These are phyloP conservation scores for Drosophila paracracens DNA, from an alignment of 2,888 invertebrate species.

Conservation along the genomic window DNA sequence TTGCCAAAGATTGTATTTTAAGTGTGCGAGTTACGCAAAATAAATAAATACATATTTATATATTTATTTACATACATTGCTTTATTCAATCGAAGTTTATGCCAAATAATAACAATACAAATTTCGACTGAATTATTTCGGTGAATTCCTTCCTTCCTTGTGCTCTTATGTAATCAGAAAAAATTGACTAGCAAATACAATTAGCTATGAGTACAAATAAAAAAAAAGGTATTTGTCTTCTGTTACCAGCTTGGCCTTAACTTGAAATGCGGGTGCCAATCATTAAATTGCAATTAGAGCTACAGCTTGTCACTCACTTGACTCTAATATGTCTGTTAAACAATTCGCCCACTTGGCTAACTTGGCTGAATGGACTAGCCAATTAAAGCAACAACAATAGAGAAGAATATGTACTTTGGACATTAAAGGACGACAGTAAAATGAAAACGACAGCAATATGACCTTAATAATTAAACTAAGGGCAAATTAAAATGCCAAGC, in stretches of 20 bases:
- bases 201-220: not conserved
- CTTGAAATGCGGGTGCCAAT: conserved; percentile 40
- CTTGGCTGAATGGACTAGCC: conserved; percentile 37
- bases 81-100: conserved; percentile 1
- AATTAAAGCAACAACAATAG: conserved; percentile 37
- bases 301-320: conserved; percentile 51
- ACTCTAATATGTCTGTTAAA: conserved; percentile 51
- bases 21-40: not conserved
- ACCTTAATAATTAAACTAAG: conserved; percentile 45
- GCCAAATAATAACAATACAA: not conserved
- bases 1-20: not conserved
- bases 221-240: conserved; percentile 22
- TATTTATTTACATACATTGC: not conserved
- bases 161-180: not conserved
- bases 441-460: conserved; percentile 2
- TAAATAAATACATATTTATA: not conserved
- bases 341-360: conserved; percentile 24
- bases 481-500: conserved; percentile 39
- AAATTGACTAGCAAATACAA: not conserved
- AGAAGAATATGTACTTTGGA: conserved; percentile 8
- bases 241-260: conserved; percentile 17
- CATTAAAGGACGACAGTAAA: conserved; percentile 24
- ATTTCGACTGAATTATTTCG: not conserved
- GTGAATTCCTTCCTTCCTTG: not conserved
- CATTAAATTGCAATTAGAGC: conserved; percentile 59